These are phyloP conservation scores for Cebus imitator DNA, from an alignment of 2,113 vertebrate genomes.

Conservation along the genomic window DNA sequence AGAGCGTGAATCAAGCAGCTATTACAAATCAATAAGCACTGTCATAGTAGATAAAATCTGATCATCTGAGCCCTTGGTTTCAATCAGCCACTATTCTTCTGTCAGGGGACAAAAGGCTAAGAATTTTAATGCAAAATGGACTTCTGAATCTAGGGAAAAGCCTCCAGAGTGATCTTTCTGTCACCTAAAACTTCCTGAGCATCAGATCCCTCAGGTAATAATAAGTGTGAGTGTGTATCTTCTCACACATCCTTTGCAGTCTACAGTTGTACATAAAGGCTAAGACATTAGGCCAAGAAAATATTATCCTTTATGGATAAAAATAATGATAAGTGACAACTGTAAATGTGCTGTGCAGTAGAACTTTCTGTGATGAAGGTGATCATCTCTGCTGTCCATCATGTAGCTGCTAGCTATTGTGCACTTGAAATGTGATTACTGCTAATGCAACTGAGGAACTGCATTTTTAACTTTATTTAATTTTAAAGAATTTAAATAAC, in stretches of 20 bases:
- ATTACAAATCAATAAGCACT: conserved; percentile 54
- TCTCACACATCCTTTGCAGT: background rate
- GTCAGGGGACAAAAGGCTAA: background rate
- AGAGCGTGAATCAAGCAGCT: background rate
- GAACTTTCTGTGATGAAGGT: background rate
- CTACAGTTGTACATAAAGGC: background rate
- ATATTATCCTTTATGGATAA: background rate
- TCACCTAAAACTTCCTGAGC: background rate
- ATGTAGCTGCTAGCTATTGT: background rate
- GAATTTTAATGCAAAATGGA: background rate
- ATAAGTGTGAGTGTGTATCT: background rate
- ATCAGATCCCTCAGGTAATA: background rate
- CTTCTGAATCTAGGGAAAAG: conserved; percentile 25
- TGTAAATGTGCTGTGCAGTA: background rate
- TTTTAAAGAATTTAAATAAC: background rate
- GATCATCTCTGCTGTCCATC: background rate
- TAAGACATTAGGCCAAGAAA: background rate
- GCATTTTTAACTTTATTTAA: conserved; percentile 3
- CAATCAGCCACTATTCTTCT: background rate
- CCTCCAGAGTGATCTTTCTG: background rate
- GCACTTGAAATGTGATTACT: background rate
- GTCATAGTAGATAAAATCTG: conserved; percentile 52
- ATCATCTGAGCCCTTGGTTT: conserved; percentile 45
- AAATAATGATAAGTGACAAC: background rate
- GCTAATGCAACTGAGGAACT: background rate